A percentile compares a stretch with the other conserved stretches of the same genome.
These are phyloP conservation scores for Trichonephila clavipes DNA, from an alignment of 1,140 invertebrate species.

Conservation along the genomic window DNA sequence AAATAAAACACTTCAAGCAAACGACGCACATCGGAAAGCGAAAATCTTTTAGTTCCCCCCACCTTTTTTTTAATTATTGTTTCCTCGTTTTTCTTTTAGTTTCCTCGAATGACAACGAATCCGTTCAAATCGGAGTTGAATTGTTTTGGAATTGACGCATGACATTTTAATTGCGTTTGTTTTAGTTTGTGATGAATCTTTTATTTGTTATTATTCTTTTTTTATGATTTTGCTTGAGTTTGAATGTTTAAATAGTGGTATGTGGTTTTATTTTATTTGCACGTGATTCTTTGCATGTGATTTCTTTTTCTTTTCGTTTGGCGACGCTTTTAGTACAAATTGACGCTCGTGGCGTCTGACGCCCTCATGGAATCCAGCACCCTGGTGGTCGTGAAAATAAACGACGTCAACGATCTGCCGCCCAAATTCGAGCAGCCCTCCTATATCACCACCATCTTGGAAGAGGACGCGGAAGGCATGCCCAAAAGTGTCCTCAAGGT, in stretches of 20 bases:
- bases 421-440: constrained; percentile 87
- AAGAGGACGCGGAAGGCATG: constrained; percentile 85
- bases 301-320: background rate
- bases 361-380: constrained; percentile 91
- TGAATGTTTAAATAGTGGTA: background rate
- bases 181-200: background rate
- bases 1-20: background rate
- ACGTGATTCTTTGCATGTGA: constrained; percentile 58
- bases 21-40: background rate
- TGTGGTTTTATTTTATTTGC: constrained; percentile 71
- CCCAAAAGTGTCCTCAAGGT: constrained; percentile 85
- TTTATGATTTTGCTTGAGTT: constrained; percentile 77
- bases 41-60: background rate
- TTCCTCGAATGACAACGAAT: constrained; percentile 31
- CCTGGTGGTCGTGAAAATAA: constrained; percentile 87
- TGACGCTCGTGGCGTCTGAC: constrained; percentile 92
- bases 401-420: constrained; percentile 89
- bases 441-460: constrained; percentile 86
- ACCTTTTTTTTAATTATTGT: background rate
- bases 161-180: constrained; percentile 47
- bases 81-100: constrained; percentile 64
- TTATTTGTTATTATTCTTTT: constrained; percentile 75
- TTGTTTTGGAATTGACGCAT: constrained; percentile 61
- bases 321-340: constrained; percentile 86
- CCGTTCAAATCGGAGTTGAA: constrained; percentile 2